Evolutionary conservation across 92 coral and sea anemone genomes (phyloP).

Genomic region (Micromussa lordhowensis): DNA sequence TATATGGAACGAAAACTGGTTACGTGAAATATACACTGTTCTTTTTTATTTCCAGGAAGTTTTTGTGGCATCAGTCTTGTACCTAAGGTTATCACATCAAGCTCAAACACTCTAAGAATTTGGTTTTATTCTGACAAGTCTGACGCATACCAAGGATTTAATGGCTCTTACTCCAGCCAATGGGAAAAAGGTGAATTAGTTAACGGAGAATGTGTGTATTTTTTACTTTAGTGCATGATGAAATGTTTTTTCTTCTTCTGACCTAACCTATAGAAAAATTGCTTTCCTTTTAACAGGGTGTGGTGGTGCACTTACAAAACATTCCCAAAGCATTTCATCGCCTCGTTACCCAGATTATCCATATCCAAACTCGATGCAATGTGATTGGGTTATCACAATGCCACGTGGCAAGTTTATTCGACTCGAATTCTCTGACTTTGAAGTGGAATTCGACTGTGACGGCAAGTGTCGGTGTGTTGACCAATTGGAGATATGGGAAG

Average conservation of each 20-base stretch:
- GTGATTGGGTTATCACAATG: slow-evolving; percentile 80
- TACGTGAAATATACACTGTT: background rate
- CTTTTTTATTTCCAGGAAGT: slow-evolving; percentile 51
- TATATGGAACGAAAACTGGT: background rate
- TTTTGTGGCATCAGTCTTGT: slow-evolving; percentile 75
- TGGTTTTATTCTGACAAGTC: slow-evolving; percentile 87
- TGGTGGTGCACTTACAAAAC: slow-evolving; percentile 62
- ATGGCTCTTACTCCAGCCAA: slow-evolving; percentile 80
- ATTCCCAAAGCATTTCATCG: slow-evolving; percentile 70
- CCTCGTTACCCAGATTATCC: slow-evolving; percentile 84
- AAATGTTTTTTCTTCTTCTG: background rate
- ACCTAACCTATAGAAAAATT: background rate
- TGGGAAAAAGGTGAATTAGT: slow-evolving; percentile 67
- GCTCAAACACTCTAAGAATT: slow-evolving; percentile 76
- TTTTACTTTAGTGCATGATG: background rate
- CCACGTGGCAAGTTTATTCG: slow-evolving; percentile 72
- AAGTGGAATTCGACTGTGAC: slow-evolving; percentile 65
- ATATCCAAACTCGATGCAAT: slow-evolving; percentile 81
- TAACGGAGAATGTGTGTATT: background rate
- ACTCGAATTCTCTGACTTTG: slow-evolving; percentile 66
- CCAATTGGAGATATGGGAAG: slow-evolving; percentile 87
- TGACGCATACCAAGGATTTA: slow-evolving; percentile 75
- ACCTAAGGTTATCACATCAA: slow-evolving; percentile 73
- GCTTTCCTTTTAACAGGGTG: slow-evolving; percentile 61
- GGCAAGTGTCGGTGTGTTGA: slow-evolving; percentile 69